phyloP scores from a whole-genome alignment of 2,113 vertebrate species.

The Polyodon spathula region DNA sequence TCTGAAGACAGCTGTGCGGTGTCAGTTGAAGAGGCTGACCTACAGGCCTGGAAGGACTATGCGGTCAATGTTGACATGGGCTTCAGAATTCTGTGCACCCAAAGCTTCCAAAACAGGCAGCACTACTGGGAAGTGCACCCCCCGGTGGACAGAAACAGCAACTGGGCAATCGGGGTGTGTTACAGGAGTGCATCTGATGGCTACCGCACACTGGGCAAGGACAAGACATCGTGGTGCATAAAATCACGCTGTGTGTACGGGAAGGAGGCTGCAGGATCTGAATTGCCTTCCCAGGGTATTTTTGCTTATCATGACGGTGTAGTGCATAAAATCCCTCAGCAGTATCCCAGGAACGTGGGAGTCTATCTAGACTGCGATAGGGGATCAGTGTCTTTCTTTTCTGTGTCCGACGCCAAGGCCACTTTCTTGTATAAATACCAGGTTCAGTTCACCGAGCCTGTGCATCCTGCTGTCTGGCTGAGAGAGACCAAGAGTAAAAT shows the following conservation, averaged over 20 bases:
- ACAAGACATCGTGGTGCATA: conserved; percentile 15
- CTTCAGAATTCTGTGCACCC: conserved; percentile 17
- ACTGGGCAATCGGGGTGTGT: conserved; percentile 19
- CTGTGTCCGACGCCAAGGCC: conserved; percentile 7
- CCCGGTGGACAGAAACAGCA: conserved; percentile 10
- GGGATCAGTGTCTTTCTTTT: conserved; percentile 15
- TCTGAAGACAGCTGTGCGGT: conserved; percentile 11
- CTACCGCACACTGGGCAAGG: conserved; percentile 16
- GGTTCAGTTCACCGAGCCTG: conserved; percentile 11
- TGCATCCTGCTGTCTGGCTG: conserved; percentile 18
- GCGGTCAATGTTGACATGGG: conserved; percentile 7
- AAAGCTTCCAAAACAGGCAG: conserved; percentile 36
- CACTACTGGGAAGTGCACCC: conserved; percentile 11
- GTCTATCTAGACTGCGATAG: conserved; percentile 15
- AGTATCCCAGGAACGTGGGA: conserved; percentile 10
- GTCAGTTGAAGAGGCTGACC: conserved; percentile 10
- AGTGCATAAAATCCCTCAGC: conserved; percentile 8
- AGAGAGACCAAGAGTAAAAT: conserved; percentile 13
- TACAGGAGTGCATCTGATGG: conserved; percentile 5
- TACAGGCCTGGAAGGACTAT: conserved; percentile 19
- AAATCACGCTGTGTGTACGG: not conserved
- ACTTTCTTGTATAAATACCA: no score
- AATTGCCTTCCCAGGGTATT: conserved; percentile 7
- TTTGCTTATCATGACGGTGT: conserved; percentile 11
- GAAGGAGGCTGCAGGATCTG: not conserved